phyloP scores from a whole-genome alignment of 2,888 invertebrate genomes.

The Oconnorella tubifera region DNA sequence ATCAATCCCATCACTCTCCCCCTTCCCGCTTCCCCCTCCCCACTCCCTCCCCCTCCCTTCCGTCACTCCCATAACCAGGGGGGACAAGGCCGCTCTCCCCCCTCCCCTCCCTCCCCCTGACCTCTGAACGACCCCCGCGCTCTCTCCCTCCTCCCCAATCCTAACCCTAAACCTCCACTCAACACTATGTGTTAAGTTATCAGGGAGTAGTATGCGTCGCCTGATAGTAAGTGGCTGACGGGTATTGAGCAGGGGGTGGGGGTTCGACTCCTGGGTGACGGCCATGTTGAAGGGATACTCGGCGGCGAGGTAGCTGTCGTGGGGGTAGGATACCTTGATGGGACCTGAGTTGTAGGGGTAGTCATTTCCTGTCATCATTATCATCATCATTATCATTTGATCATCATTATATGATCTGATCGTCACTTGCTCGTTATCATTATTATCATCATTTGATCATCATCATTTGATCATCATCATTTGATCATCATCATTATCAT shows the following conservation, averaged over 20 bases:
- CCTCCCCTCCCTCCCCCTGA: not conserved
- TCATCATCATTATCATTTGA: no score
- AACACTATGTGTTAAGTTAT: constrained; percentile 68
- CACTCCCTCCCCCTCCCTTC: no score
- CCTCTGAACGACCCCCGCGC: not conserved
- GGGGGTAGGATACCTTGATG: constrained; percentile 50
- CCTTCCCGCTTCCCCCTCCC: no score
- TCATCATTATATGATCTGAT: no score
- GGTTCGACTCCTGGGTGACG: constrained; percentile 82
- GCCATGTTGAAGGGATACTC: constrained; percentile 57
- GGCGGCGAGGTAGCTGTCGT: constrained; percentile 52
- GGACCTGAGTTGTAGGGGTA: no score
- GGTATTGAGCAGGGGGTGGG: constrained; percentile 77
- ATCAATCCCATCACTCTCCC: no score
- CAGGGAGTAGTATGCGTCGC: constrained; percentile 46
- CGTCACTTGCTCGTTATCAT: no score
- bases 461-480: no score
- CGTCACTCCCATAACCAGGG: no score
- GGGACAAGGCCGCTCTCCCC: constrained; percentile 41
- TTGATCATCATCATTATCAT: no score
- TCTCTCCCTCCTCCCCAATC: not conserved
- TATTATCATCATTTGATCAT: no score
- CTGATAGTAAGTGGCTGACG: constrained; percentile 52
- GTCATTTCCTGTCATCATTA: no score
- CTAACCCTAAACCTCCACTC: constrained; percentile 80